Conservation (phyloP, 2,113 vertebrate genomes). For the Rhinogobius similis region DNA sequence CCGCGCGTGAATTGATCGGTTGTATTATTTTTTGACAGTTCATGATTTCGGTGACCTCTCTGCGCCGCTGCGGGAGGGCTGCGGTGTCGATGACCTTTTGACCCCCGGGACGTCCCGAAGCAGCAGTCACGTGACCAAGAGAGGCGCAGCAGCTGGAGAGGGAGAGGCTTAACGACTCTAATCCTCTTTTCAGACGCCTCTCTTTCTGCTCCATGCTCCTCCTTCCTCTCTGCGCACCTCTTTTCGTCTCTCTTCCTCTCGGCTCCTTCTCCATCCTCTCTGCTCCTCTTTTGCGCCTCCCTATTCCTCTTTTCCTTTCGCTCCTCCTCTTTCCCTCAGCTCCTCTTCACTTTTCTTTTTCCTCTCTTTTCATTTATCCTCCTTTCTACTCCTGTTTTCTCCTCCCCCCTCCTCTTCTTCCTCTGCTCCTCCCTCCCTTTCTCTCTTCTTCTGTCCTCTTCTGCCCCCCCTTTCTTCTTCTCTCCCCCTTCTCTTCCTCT, state of each 20-base stretch:
- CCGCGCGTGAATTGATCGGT: not conserved
- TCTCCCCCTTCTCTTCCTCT: not conserved
- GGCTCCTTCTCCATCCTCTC: not conserved
- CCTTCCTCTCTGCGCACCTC: conserved; percentile 6
- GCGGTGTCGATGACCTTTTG: not conserved
- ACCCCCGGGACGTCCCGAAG: not conserved
- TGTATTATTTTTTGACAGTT: not conserved
- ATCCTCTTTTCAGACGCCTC: not conserved
- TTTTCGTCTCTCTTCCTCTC: not conserved
- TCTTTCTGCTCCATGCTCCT: conserved; percentile 34
- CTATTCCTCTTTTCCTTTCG: too few relatives aligned
- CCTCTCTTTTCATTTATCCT: too few relatives aligned
- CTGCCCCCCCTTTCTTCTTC: not conserved
- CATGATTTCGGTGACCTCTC: not conserved
- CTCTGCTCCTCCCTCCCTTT: not conserved
- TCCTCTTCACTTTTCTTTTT: too few relatives aligned
- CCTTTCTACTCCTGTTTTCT: too few relatives aligned
- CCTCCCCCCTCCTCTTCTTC: too few relatives aligned
- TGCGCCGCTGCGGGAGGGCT: not conserved
- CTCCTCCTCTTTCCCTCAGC: not conserved
- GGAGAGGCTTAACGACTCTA: not conserved
- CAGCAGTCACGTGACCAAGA: not conserved
- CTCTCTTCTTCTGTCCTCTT: not conserved
- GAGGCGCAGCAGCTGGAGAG: not conserved
- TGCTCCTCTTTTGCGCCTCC: not conserved